Evolutionary conservation across 1,140 invertebrate genomes (phyloP).

Genomic region (Macrotrachela quadricornifera): DNA sequence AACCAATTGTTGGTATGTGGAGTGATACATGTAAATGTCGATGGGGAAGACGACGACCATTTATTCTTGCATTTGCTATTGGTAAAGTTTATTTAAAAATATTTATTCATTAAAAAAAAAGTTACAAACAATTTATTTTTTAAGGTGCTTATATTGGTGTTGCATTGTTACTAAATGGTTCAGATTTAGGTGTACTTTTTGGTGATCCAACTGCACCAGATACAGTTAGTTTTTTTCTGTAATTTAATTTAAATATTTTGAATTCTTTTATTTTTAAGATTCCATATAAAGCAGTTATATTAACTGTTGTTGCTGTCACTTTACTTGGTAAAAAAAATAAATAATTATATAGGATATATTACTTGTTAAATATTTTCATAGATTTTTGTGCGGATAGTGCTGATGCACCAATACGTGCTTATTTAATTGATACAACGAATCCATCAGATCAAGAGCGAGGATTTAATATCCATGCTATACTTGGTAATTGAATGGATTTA

Average conservation of each 20-base stretch:
- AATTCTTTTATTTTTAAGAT: background rate
- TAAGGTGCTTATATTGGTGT: background rate
- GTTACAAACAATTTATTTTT: no score
- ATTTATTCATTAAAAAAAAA: no score
- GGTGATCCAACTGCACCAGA: background rate
- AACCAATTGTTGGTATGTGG: conserved; percentile 30
- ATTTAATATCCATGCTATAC: conserved; percentile 3
- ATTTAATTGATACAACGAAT: conserved; percentile 3
- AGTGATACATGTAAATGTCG: conserved; percentile 25
- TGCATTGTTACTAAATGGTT: background rate
- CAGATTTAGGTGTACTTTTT: background rate
- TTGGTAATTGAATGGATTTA: background rate
- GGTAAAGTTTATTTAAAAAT: background rate
- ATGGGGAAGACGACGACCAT: conserved; percentile 30
- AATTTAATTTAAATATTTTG: background rate
- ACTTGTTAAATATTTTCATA: background rate
- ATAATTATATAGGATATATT: no score
- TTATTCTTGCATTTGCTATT: conserved; percentile 22
- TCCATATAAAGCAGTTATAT: background rate
- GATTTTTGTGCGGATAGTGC: conserved; percentile 4
- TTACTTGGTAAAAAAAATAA: background rate
- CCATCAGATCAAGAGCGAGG: conserved; percentile 7
- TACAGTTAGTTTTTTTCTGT: background rate
- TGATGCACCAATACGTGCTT: conserved; percentile 4
- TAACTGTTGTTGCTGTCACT: conserved; percentile 1